Conservation (phyloP, 2,888 invertebrate species). For the Anthrax anthrax region DNA sequence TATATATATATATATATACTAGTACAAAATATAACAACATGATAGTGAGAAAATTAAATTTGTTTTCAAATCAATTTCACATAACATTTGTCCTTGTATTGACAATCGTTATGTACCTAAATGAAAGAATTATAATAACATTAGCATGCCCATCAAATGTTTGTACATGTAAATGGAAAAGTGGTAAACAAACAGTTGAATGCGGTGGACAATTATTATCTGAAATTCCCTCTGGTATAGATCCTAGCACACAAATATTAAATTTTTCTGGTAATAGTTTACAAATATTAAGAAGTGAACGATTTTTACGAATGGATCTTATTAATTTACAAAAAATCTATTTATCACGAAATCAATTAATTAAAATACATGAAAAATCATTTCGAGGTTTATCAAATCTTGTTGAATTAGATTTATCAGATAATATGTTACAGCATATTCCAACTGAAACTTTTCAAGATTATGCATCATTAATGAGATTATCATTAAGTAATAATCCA, state of each 20-base stretch:
- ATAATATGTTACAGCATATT: conserved; percentile 61
- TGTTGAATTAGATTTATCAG: conserved; percentile 75
- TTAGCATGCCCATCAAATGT: conserved; percentile 49
- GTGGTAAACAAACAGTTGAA: conserved; percentile 81
- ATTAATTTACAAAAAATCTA: conserved; percentile 79
- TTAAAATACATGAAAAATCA: conserved; percentile 61
- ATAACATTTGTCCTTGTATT: conserved; percentile 6
- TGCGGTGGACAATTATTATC: conserved; percentile 66
- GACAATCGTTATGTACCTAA: conserved; percentile 4
- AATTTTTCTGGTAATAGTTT: conserved; percentile 74
- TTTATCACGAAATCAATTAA: conserved; percentile 61
- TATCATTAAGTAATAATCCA: conserved; percentile 68
- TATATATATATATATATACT: no score
- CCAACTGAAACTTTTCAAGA: conserved; percentile 67
- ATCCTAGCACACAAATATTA: conserved; percentile 73
- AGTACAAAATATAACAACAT: neutral
- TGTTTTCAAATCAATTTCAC: neutral
- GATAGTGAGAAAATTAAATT: neutral
- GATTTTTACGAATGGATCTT: conserved; percentile 62
- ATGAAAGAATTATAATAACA: conserved; percentile 5
- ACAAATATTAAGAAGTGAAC: conserved; percentile 60
- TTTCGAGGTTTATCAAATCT: conserved; percentile 75
- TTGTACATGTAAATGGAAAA: conserved; percentile 85
- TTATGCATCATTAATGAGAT: conserved; percentile 67
- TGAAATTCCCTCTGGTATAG: conserved; percentile 63